A percentile compares a stretch with the other conserved stretches of the same genome.
phyloP scores from a whole-genome alignment of 2,113 vertebrate genomes.

The Heterochromis multidens region DNA sequence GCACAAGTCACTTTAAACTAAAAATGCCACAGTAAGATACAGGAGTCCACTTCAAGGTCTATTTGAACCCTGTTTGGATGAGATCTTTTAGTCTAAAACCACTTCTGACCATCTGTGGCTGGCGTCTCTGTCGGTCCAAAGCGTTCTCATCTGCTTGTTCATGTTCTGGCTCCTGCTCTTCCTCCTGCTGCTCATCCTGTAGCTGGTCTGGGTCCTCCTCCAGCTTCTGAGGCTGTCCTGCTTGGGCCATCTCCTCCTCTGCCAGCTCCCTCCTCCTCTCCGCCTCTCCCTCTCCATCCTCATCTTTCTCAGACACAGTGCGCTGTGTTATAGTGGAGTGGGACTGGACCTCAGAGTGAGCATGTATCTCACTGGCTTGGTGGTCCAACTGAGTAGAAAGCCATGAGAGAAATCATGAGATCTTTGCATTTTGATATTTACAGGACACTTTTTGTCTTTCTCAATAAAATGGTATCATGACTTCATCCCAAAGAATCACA shows the following conservation, averaged over 20 bases:
- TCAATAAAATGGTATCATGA: background rate
- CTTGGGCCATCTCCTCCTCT: slow-evolving; percentile 85
- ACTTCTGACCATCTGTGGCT: slow-evolving; percentile 49
- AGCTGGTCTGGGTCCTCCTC: slow-evolving; percentile 75
- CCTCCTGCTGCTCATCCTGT: slow-evolving; percentile 61
- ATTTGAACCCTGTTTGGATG: background rate
- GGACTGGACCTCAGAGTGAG: slow-evolving; percentile 71
- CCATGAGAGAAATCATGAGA: background rate
- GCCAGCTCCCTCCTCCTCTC: slow-evolving; percentile 89
- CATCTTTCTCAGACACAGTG: slow-evolving; percentile 49
- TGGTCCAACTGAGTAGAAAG: slow-evolving; percentile 10
- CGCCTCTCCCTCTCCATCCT: slow-evolving; percentile 82
- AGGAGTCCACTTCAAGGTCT: background rate
- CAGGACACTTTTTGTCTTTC: background rate
- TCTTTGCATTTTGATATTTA: background rate
- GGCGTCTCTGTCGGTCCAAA: slow-evolving; percentile 62
- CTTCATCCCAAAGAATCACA: background rate
- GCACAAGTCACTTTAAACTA: background rate
- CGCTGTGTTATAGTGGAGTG: slow-evolving; percentile 48
- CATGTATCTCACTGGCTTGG: slow-evolving; percentile 38
- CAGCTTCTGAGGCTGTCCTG: slow-evolving; percentile 81
- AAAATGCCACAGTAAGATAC: background rate
- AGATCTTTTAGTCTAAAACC: background rate
- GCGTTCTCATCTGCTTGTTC: slow-evolving; percentile 70
- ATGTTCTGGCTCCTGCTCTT: slow-evolving; percentile 56